Conservation (phyloP, 1,140 invertebrate species). For the Zeugodacus cucurbitae region DNA sequence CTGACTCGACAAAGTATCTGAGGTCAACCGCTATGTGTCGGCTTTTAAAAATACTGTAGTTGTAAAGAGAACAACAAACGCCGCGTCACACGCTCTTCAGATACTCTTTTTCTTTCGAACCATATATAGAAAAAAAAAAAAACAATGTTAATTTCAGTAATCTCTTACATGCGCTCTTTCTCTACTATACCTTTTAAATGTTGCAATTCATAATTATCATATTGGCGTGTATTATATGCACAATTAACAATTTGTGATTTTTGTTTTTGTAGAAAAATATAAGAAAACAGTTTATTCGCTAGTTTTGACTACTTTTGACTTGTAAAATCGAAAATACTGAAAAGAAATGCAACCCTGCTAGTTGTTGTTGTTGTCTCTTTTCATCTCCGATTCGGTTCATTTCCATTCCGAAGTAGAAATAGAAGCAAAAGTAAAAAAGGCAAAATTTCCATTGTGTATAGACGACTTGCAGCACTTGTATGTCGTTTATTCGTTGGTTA, state of each 20-base stretch:
- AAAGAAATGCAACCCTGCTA: slow-evolving; percentile 16
- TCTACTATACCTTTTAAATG: background rate
- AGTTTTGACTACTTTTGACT: background rate
- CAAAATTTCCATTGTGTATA: slow-evolving; percentile 66
- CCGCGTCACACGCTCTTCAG: background rate
- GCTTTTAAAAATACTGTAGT: background rate
- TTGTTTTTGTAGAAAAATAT: too few species aligned
- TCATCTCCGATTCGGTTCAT: slow-evolving; percentile 33
- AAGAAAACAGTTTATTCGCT: too few species aligned
- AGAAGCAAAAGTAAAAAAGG: slow-evolving; percentile 60
- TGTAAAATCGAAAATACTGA: background rate
- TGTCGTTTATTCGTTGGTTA: slow-evolving; percentile 41
- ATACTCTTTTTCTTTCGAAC: background rate
- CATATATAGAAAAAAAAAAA: background rate
- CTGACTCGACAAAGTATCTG: background rate
- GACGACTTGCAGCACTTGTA: slow-evolving; percentile 47
- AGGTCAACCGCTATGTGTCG: slow-evolving; percentile 9
- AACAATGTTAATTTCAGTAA: too few species aligned
- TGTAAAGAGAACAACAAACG: background rate
- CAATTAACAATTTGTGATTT: too few species aligned
- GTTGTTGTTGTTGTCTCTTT: background rate
- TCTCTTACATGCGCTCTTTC: background rate
- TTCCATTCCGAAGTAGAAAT: slow-evolving; percentile 36
- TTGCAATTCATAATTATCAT: too few species aligned
- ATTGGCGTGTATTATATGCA: too few species aligned